Evolutionary conservation across 2,888 invertebrate species (phyloP).

Genomic region (Branchipolynoe longqiensis): DNA sequence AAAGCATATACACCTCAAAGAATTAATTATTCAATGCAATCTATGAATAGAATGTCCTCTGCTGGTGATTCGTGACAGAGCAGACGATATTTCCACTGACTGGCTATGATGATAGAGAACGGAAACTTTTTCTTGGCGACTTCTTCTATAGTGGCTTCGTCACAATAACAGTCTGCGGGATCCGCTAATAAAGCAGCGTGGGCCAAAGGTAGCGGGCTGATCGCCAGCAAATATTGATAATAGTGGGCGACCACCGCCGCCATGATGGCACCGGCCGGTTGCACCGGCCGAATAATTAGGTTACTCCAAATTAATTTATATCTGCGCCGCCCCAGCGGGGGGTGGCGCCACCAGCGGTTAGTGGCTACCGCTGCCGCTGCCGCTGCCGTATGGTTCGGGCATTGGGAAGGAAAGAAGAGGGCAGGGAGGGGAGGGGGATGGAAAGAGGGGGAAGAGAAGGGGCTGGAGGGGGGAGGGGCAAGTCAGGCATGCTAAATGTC

Average conservation of each 20-base stretch:
- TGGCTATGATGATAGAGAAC: neutral
- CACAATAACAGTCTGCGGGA: slow-evolving; percentile 39
- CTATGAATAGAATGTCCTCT: no score
- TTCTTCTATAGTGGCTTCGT: neutral
- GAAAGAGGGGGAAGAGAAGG: neutral
- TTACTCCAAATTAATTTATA: slow-evolving; percentile 46
- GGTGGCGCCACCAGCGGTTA: no score
- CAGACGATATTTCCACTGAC: no score
- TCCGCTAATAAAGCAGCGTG: slow-evolving; percentile 21
- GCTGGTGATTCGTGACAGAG: no score
- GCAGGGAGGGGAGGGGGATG: neutral
- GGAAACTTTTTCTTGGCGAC: neutral
- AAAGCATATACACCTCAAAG: no score
- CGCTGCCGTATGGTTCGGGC: no score
- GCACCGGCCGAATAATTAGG: slow-evolving; percentile 23
- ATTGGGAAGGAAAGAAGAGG: no score
- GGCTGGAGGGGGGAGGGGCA: neutral
- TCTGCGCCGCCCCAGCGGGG: neutral
- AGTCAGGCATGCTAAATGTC: slow-evolving; percentile 21
- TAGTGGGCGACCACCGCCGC: neutral
- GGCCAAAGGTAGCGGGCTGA: neutral
- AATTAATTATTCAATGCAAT: no score
- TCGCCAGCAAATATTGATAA: slow-evolving; percentile 51
- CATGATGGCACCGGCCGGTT: neutral
- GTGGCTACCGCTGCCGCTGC: no score